Evolutionary conservation across 1,140 invertebrate species (phyloP).

Genomic region (Drosophila kikkawai): DNA sequence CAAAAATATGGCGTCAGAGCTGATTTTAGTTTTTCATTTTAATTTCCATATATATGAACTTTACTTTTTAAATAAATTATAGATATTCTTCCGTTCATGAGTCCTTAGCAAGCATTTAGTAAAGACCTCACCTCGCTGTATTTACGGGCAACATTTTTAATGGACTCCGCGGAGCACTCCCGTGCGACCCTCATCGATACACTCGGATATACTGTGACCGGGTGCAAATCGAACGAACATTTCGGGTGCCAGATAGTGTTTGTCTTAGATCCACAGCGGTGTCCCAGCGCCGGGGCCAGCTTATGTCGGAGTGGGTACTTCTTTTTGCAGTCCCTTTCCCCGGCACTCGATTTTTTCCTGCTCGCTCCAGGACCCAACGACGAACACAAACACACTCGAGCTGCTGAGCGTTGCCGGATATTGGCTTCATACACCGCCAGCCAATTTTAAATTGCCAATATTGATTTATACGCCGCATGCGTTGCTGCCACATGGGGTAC

Average conservation of each 20-base stretch:
- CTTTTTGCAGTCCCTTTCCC: constrained; percentile 3
- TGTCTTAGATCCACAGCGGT: constrained; percentile 73
- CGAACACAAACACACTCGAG: constrained; percentile 51
- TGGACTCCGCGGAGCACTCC: constrained; percentile 52
- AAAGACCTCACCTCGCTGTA: not conserved
- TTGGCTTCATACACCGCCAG: constrained; percentile 82
- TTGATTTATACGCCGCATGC: constrained; percentile 78
- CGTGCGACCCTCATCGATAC: not conserved
- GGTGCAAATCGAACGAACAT: constrained; percentile 49
- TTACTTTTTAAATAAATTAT: too few relatives aligned
- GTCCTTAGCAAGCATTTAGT: not conserved
- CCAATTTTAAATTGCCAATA: constrained; percentile 83
- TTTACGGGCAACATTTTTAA: constrained; percentile 60
- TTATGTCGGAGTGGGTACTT: not conserved
- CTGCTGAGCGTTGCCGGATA: constrained; percentile 66
- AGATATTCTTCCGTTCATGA: not conserved
- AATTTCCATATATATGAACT: not conserved
- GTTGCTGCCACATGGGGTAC: constrained; percentile 77
- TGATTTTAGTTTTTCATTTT: constrained; percentile 13
- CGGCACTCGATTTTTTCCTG: constrained; percentile 11
- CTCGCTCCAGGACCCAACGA: constrained; percentile 1
- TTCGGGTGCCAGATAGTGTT: constrained; percentile 66
- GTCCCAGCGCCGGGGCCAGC: constrained; percentile 22
- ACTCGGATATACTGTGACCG: constrained; percentile 13
- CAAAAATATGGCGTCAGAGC: not conserved